Evolutionary conservation across 37 sponge, comb jelly and placozoan genomes (phyloP), one percentile per base, ranked within the genome.

Genomic region (Tethya wilhelma): DNA sequence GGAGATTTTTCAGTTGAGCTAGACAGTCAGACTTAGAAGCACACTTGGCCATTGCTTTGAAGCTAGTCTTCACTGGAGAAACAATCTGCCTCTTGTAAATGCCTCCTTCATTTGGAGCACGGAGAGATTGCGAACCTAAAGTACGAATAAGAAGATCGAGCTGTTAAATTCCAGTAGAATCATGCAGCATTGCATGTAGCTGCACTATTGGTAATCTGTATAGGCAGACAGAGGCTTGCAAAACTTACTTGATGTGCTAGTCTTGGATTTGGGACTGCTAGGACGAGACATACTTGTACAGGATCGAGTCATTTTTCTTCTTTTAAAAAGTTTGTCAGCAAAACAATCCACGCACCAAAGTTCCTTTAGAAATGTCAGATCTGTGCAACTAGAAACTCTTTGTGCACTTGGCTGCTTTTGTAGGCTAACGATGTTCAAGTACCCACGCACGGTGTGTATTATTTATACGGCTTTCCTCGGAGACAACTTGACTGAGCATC

Each of bases 1-100:
- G 75, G 9, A 87, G 81, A 22, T 45, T 74, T 43, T 87, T 87
- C 25, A 87, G 77, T 49, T 67, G 56, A 0, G 76, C 65, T 33
- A 74, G 31, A 60, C 75, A 74, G 30, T 80, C 74, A 5, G 72
- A 72, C 42, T 69, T 81, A 8, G 82, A 62, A 36, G 23, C 7
- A 8, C 36, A 23, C 49, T 81, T 81, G 9, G 84, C 12, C 38
- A 73, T 43, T 23, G 67, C 33, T 56, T 83, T 83, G 67, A 83
- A 75, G 44, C 76, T 38, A 20, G 75, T 34, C 38, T 43, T 64
- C 22, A 68, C 67, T 26, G 87, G 81, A 32, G 80, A 79, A 36
- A 46, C 31, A 8, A 67, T 57, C 37, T 71, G 86, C 29, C 80
- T 64, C 42, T 87, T 87, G 44, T 1, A 26, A 2, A 87, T 69